phyloP scores from a whole-genome alignment of 2,797 vertebrate species.

The Gymnothorax reevesii region DNA sequence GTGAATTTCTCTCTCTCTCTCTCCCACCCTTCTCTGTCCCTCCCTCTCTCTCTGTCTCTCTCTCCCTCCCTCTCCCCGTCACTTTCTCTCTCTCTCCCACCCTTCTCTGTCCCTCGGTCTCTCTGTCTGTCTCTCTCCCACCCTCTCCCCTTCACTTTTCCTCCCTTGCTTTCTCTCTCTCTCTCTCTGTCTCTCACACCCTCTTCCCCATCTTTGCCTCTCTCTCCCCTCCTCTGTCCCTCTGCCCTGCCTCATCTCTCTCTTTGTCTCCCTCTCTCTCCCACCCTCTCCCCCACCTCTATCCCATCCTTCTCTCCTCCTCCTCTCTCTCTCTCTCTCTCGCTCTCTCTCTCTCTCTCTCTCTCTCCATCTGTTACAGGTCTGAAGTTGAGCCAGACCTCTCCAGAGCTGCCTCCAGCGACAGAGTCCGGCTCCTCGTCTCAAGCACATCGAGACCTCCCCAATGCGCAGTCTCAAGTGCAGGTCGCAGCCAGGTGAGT shows the following conservation, averaged over 20 bases:
- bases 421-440: conserved; percentile 65
- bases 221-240: background rate
- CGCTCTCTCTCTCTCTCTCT: conserved; percentile 21
- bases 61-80: conserved; percentile 28
- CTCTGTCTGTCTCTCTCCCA: conserved; percentile 38
- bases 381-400: conserved; percentile 87
- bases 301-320: conserved; percentile 6
- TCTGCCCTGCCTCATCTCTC: no score
- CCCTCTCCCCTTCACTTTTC: conserved; percentile 4
- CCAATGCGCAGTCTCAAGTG: conserved; percentile 85
- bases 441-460: conserved; percentile 74
- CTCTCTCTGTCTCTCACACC: background rate
- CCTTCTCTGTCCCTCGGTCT: conserved; percentile 30
- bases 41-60: conserved; percentile 19
- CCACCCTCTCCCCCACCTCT: background rate
- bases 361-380: conserved; percentile 54
- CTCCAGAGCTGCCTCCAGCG: conserved; percentile 82
- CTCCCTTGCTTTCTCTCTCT: conserved; percentile 27
- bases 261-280: conserved; percentile 14
- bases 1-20: background rate
- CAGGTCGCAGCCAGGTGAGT: conserved; percentile 79
- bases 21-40: conserved; percentile 28
- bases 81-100: conserved; percentile 40
- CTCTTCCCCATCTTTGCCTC: conserved; percentile 29
- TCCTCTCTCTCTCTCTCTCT: conserved; percentile 28